Evolutionary conservation across 2,797 vertebrate genomes (phyloP).

Genomic region (Eptatretus atami): DNA sequence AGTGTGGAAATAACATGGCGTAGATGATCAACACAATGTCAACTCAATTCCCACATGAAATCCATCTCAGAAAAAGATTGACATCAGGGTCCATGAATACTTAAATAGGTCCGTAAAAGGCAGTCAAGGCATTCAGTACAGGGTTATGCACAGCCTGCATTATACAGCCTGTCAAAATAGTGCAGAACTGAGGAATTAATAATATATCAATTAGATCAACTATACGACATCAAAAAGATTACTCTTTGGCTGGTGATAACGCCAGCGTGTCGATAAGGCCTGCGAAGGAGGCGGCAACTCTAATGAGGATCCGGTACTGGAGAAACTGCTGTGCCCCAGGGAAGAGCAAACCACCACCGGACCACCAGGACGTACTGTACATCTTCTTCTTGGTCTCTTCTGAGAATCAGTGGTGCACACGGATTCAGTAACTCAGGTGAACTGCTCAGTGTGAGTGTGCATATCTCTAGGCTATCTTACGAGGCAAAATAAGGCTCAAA

Average conservation of each 20-base stretch:
- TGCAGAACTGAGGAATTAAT: background rate
- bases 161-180: no score
- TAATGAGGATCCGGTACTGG: constrained; percentile 83
- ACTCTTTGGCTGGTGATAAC: constrained; percentile 90
- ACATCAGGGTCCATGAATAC: no score
- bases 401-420: constrained; percentile 25
- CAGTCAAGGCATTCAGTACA: no score
- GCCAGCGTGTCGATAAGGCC: constrained; percentile 72
- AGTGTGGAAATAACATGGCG: no score
- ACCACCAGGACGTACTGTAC: constrained; percentile 87
- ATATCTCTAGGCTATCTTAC: no score
- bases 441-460: no score
- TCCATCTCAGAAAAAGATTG: no score
- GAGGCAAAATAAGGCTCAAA: no score
- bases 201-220: background rate
- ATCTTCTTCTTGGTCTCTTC: constrained; percentile 96
- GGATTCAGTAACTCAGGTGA: background rate
- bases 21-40: no score
- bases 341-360: constrained; percentile 76
- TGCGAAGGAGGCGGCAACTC: constrained; percentile 96
- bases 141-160: no score
- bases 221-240: constrained; percentile 6
- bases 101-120: no score
- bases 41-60: no score
- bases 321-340: constrained; percentile 71